Evolutionary conservation across 1,140 invertebrate genomes (phyloP).

Genomic region (Globodera rostochiensis): DNA sequence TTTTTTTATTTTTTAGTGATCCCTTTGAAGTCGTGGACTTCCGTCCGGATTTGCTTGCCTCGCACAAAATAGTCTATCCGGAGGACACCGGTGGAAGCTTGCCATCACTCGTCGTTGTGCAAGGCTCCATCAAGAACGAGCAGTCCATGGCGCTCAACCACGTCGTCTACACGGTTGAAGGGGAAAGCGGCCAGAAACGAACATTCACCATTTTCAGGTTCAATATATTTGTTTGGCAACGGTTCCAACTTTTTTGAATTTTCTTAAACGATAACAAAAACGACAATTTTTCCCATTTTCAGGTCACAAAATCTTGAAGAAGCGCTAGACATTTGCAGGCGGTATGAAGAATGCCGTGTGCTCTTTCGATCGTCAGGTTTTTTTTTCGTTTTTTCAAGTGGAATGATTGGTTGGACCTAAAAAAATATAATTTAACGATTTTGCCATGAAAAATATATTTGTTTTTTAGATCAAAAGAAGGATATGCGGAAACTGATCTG

Average conservation of each 20-base stretch:
- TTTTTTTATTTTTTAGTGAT: conserved; percentile 1
- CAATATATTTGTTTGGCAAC: too few relatives aligned
- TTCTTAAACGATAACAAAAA: too few relatives aligned
- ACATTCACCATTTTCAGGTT: conserved; percentile 26
- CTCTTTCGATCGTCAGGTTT: conserved; percentile 47
- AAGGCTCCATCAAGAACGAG: conserved; percentile 15
- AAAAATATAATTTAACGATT: background rate
- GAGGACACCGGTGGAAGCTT: background rate
- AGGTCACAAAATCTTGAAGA: conserved; percentile 25
- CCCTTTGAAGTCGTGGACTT: conserved; percentile 25
- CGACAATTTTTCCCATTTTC: too few relatives aligned
- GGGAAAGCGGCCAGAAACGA: background rate
- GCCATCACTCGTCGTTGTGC: conserved; percentile 15
- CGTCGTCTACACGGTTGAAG: conserved; percentile 15
- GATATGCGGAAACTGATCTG: conserved; percentile 47
- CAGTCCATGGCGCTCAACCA: conserved; percentile 7
- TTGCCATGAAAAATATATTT: conserved; percentile 17
- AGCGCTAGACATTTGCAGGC: conserved; percentile 52
- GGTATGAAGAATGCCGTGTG: conserved; percentile 55
- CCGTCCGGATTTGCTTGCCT: conserved; percentile 18
- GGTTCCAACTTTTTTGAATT: too few relatives aligned
- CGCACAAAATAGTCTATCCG: background rate
- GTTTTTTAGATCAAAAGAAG: conserved; percentile 44
- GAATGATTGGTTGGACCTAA: background rate
- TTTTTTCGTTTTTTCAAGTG: background rate